phyloP scores from a whole-genome alignment of 2,113 vertebrate species.

The Phalacrocorax pelagicus region DNA sequence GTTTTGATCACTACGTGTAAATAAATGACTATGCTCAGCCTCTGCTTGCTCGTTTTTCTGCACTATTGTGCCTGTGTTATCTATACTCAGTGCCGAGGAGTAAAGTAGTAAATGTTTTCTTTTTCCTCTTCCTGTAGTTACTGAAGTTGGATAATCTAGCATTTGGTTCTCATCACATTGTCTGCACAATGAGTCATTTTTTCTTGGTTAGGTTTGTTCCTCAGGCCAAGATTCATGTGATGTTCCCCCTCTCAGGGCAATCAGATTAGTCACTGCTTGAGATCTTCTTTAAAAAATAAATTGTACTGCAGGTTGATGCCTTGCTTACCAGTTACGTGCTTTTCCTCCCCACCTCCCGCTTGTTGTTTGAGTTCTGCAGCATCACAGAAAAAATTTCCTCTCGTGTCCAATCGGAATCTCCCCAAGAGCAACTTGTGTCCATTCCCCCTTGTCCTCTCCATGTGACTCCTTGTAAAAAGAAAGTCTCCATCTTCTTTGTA shows the following conservation, averaged over 20 bases:
- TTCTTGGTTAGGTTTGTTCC: conserved; percentile 27
- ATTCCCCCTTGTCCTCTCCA: too few relatives aligned
- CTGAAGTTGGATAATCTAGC: conserved; percentile 9
- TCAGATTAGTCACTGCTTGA: conserved; percentile 50
- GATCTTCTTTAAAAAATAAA: conserved; percentile 33
- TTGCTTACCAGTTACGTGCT: neutral
- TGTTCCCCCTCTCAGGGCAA: neutral
- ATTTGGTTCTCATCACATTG: conserved; percentile 52
- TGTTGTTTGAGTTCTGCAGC: neutral
- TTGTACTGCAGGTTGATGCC: neutral
- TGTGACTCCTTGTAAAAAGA: too few relatives aligned
- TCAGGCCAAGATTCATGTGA: conserved; percentile 50
- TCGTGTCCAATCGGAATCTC: too few relatives aligned
- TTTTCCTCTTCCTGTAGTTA: neutral
- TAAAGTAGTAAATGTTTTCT: neutral
- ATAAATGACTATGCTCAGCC: neutral
- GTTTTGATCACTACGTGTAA: neutral
- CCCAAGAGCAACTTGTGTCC: too few relatives aligned
- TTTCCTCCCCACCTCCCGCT: neutral
- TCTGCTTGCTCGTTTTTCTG: neutral
- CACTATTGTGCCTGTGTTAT: neutral
- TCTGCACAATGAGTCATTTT: conserved; percentile 39
- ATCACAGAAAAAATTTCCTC: neutral
- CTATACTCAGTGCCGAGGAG: neutral
- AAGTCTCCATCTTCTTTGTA: too few relatives aligned